A percentile compares a stretch with the other conserved stretches of the same genome.
phyloP scores from a whole-genome alignment of 2,113 vertebrate species.

The Dipodomys spectabilis region DNA sequence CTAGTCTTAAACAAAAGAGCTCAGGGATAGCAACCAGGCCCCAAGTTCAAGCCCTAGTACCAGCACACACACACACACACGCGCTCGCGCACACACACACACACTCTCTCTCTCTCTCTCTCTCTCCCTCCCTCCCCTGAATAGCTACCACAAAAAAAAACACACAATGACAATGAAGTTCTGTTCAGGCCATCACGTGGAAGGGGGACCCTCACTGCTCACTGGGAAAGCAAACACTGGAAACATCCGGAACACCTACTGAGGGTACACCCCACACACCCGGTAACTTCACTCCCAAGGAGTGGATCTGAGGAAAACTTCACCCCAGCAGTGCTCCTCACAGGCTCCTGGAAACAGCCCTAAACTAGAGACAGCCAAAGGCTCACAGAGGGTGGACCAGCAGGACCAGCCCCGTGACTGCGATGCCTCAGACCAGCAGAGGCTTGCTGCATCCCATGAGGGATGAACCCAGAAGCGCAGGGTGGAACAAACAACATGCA shows the following conservation, averaged over 20 bases:
- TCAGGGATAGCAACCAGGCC: too few species aligned
- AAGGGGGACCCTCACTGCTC: too few species aligned
- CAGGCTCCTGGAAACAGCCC: too few species aligned
- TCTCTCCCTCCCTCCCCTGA: too few species aligned
- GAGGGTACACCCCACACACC: rapidly evolving
- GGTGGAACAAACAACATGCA: too few species aligned
- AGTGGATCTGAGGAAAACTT: neutral
- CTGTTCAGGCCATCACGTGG: neutral
- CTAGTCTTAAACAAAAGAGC: too few species aligned
- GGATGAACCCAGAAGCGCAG: neutral
- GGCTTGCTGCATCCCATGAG: neutral
- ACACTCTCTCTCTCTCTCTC: too few species aligned
- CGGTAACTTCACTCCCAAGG: rapidly evolving
- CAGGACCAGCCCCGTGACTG: neutral
- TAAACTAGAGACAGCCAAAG: too few species aligned
- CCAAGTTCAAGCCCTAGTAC: too few species aligned
- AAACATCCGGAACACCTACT: neutral
- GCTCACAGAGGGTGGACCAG: neutral
- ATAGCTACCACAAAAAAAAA: neutral
- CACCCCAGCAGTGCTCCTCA: neutral
- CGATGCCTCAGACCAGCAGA: neutral
- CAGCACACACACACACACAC: too few species aligned
- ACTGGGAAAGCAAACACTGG: neutral
- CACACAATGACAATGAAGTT: too few species aligned
- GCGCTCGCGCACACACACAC: too few species aligned